phyloP scores from a whole-genome alignment of 2,113 vertebrate genomes.

The Brevimyrus niger region DNA sequence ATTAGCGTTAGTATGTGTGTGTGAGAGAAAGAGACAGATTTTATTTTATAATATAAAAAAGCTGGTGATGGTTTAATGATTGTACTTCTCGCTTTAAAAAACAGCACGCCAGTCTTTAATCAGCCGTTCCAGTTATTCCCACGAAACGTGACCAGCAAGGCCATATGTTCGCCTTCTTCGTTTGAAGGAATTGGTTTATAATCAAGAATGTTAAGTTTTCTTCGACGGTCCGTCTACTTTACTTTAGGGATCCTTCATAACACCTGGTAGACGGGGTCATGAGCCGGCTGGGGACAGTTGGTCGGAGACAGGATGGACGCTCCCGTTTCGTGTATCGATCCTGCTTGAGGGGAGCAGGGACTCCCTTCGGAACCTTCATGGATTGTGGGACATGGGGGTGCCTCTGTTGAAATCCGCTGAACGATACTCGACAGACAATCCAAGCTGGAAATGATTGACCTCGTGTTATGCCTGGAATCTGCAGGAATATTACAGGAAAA shows the following conservation, averaged over 20 bases:
- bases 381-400: slow-evolving; percentile 56
- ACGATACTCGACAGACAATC: slow-evolving; percentile 97
- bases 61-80: background rate
- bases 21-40: background rate
- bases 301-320: slow-evolving; percentile 51
- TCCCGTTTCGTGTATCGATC: slow-evolving; percentile 42
- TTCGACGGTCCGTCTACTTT: background rate
- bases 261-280: slow-evolving; percentile 83
- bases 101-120: slow-evolving; percentile 2
- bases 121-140: background rate
- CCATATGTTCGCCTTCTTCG: background rate
- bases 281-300: slow-evolving; percentile 50
- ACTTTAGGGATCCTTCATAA: slow-evolving; percentile 59
- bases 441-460: slow-evolving; percentile 81
- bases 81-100: slow-evolving; percentile 18
- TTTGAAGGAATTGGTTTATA: slow-evolving; percentile 13
- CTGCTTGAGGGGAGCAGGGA: slow-evolving; percentile 59
- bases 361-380: slow-evolving; percentile 55
- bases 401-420: slow-evolving; percentile 90
- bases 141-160: background rate
- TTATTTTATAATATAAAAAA: background rate
- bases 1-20: background rate
- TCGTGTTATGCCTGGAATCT: slow-evolving; percentile 68
- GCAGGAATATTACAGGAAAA: slow-evolving; percentile 26
- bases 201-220: background rate